phyloP scores from a whole-genome alignment of 2,888 invertebrate species.

The Serrognathus titanus region DNA sequence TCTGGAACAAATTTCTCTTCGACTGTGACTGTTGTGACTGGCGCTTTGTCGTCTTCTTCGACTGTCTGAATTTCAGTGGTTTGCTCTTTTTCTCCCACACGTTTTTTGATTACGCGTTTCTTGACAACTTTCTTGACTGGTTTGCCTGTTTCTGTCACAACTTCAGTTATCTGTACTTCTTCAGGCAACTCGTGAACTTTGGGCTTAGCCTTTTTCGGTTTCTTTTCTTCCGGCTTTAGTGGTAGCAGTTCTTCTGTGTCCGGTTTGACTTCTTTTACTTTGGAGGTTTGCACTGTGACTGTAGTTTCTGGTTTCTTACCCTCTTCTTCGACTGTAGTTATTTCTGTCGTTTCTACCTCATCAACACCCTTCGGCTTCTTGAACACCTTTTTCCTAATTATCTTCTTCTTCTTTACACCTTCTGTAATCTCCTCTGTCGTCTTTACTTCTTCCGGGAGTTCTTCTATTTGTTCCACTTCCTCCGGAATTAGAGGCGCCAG shows the following conservation, averaged over 20 bases:
- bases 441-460: slow-evolving; percentile 21
- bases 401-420: slow-evolving; percentile 31
- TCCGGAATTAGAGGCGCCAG: slow-evolving; percentile 17
- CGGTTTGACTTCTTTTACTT: slow-evolving; percentile 27
- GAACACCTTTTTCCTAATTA: slow-evolving; percentile 44
- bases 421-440: slow-evolving; percentile 19
- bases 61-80: slow-evolving; percentile 26
- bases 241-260: slow-evolving; percentile 22
- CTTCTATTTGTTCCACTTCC: slow-evolving; percentile 19
- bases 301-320: slow-evolving; percentile 27
- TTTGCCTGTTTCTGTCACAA: slow-evolving; percentile 20
- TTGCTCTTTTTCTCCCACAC: slow-evolving; percentile 21
- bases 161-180: slow-evolving; percentile 26
- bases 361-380: slow-evolving; percentile 42
- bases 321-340: slow-evolving; percentile 39
- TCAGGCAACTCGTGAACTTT: slow-evolving; percentile 25
- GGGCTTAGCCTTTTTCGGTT: slow-evolving; percentile 30
- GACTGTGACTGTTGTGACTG: slow-evolving; percentile 29
- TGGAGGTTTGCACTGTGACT: slow-evolving; percentile 20
- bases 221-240: slow-evolving; percentile 27
- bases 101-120: slow-evolving; percentile 33
- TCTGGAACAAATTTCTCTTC: slow-evolving; percentile 24
- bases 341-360: slow-evolving; percentile 42
- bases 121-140: slow-evolving; percentile 30
- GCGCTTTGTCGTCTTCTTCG: slow-evolving; percentile 33